These are phyloP conservation scores for Sylvia borin DNA, from an alignment of 2,797 vertebrate species.

Conservation along the genomic window DNA sequence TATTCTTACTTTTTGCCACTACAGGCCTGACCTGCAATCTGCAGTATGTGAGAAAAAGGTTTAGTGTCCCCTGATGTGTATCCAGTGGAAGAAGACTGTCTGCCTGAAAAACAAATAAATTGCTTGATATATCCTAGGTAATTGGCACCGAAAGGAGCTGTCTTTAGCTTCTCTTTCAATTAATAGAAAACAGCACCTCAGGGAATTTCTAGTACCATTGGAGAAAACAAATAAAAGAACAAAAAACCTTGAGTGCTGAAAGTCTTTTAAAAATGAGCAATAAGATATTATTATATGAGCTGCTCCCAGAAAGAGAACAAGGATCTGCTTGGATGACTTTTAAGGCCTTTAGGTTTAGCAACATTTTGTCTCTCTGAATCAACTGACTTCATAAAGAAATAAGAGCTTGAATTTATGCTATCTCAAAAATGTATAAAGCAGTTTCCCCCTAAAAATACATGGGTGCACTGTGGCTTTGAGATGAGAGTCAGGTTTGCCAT, in stretches of 20 bases:
- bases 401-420: neutral
- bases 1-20: neutral
- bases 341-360: neutral
- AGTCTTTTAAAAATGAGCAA: neutral
- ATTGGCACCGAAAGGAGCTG: neutral
- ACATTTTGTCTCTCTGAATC: neutral
- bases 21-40: neutral
- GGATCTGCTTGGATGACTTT: neutral
- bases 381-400: neutral
- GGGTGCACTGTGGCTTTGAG: neutral
- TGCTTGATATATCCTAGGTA: neutral
- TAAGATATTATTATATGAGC: neutral
- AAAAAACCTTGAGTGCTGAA: neutral
- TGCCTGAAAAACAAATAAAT: conserved; percentile 31
- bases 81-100: neutral
- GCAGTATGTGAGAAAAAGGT: neutral
- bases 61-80: neutral
- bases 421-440: neutral
- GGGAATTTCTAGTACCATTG: neutral
- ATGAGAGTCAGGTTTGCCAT: neutral
- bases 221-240: neutral
- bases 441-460: neutral
- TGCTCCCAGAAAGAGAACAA: neutral
- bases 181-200: neutral
- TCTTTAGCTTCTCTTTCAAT: conserved; percentile 40